Evolutionary conservation across 2,113 vertebrate species (phyloP).

Genomic region (Panurus biarmicus): DNA sequence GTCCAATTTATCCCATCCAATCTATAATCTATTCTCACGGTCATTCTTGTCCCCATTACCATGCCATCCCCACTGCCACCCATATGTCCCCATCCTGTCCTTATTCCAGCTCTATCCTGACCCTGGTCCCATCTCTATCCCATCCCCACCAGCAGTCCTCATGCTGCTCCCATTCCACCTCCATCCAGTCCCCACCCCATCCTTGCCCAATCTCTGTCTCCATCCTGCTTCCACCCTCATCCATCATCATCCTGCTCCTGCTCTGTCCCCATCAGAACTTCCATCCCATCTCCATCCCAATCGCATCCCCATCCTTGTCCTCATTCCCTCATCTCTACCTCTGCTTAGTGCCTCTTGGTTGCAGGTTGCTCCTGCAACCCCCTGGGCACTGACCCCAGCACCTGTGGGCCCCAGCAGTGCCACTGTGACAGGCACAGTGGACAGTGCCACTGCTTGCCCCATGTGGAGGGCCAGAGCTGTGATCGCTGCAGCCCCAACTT

Average conservation of each 20-base stretch:
- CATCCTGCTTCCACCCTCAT: background rate
- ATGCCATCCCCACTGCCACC: background rate
- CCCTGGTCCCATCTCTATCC: background rate
- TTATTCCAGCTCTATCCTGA: background rate
- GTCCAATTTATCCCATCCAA: background rate
- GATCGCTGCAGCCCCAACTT: slow-evolving; percentile 87
- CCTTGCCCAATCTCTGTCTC: background rate
- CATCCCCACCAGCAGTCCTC: background rate
- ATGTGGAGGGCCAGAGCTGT: slow-evolving; percentile 84
- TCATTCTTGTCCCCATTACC: background rate
- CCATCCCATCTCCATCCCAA: background rate
- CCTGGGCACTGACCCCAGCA: slow-evolving; percentile 80
- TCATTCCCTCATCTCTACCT: background rate
- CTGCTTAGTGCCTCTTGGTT: background rate
- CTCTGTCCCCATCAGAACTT: background rate
- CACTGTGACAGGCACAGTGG: slow-evolving; percentile 81
- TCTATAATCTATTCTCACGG: background rate
- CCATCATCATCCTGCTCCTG: background rate
- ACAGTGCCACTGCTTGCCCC: slow-evolving; percentile 87
- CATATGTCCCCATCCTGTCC: background rate
- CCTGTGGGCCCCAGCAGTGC: slow-evolving; percentile 82
- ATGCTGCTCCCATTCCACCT: background rate
- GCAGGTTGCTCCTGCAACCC: slow-evolving; percentile 89
- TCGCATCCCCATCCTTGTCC: background rate
- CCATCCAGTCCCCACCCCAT: background rate